A percentile compares a stretch with the other conserved stretches of the same genome.
Evolutionary conservation across 2,797 vertebrate species (phyloP).

Genomic region (Apogon talboti): DNA sequence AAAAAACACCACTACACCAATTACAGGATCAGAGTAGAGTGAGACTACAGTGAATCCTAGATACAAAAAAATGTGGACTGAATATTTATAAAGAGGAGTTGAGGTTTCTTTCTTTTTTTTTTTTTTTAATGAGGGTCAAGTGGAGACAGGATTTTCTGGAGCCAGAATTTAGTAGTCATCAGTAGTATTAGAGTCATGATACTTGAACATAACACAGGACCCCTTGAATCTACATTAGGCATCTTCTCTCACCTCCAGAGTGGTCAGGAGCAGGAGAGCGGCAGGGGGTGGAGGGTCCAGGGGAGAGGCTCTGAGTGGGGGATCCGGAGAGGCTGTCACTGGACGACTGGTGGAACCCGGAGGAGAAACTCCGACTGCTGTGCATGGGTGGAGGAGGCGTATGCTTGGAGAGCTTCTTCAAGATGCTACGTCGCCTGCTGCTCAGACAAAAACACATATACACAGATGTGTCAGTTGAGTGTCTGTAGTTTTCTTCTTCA

Average conservation of each 20-base stretch:
- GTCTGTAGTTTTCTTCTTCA: not conserved
- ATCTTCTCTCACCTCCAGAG: conserved; percentile 82
- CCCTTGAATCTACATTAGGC: not conserved
- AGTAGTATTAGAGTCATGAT: no score
- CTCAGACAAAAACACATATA: conserved; percentile 1
- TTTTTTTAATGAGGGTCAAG: no score
- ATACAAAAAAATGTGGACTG: no score
- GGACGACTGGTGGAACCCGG: conserved; percentile 92
- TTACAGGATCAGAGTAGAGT: no score
- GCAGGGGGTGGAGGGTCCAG: conserved; percentile 87
- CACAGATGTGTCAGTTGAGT: not conserved
- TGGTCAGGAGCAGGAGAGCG: conserved; percentile 88
- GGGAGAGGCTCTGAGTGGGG: conserved; percentile 84
- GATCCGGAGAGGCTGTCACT: conserved; percentile 92
- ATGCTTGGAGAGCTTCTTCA: conserved; percentile 93
- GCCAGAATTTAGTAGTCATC: no score
- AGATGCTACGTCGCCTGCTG: conserved; percentile 86
- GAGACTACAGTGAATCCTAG: no score
- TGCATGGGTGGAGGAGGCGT: conserved; percentile 84
- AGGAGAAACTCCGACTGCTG: conserved; percentile 93
- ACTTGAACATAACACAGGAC: no score
- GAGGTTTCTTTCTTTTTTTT: no score
- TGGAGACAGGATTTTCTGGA: no score
- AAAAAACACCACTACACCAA: no score
- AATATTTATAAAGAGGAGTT: no score